Base-by-base conservation (phyloP, 2,797 vertebrate species). In the Poliocrania exsul region DNA sequence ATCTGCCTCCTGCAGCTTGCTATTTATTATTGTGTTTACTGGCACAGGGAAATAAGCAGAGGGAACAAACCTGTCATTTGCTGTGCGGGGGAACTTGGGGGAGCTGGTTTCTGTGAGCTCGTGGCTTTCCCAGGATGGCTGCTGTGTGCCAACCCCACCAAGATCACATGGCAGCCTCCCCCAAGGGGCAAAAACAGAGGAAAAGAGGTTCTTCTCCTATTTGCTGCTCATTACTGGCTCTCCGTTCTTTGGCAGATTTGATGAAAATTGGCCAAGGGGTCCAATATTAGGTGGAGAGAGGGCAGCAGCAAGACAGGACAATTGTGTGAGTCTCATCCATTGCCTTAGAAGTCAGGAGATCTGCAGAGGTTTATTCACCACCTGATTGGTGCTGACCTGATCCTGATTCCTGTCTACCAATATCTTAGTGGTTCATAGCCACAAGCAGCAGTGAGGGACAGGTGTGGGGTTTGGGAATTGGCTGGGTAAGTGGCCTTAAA, bases 21-120 rank as follows among this genome's bases (percentile, higher is more conserved):
- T 95, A 89, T 93, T 96, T 95, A 89, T 95, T 92, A 64, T 94
- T 92, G 81, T 95, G 83, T 95, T 97, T 95, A 80, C 96, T 90
- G 93, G 90, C 60, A 0, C 33, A 1, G 67, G 64, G 71, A 85
- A 80, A 74, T 23, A n/a, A 85, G 71, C 26, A 77, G 71, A 95
- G 67, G 78, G 92, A 93, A n/a, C 84, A 89, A 94, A 91, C 60
- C 84, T 91, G 81, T 13, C 78, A 38, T 80, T 92, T 91, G 62
- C 78, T 54, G 74, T 75, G 81, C 0, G 1, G 61, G 71, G 56
- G 75, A 85, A 13, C 50, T 29, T 6, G 51, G 67, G 65, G 75
- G 44, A 90, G 54, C 42, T 85, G 79, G 11, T 33, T 70, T 50
- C 53, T 53, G 61, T 0, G 8, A 89, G 66, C 95, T 81, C 0